Conservation (phyloP, 1,140 invertebrate genomes). For the Bombyx mandarina region DNA sequence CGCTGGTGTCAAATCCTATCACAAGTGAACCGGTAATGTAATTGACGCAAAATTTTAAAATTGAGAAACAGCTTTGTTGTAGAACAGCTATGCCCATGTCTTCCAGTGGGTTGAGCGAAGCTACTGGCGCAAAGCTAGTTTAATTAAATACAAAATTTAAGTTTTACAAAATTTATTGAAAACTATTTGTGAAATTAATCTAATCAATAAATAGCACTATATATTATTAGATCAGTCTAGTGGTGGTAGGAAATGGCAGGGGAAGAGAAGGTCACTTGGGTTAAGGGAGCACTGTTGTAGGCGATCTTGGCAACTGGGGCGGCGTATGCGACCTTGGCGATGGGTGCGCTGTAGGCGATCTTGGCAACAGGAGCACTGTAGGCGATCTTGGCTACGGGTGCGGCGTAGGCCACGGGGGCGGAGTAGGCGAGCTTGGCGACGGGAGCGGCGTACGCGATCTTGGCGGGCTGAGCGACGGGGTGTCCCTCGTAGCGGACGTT, state of each 20-base stretch:
- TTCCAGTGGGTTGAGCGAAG: no score
- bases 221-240: conserved; percentile 21
- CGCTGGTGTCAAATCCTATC: no score
- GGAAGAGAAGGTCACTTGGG: conserved; percentile 44
- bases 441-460: conserved; percentile 17
- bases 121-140: no score
- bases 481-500: conserved; percentile 43
- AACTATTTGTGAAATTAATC: conserved; percentile 3
- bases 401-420: conserved; percentile 25
- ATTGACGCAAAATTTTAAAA: no score
- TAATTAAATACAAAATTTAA: no score
- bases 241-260: conserved; percentile 52
- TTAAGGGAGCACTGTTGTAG: conserved; percentile 30
- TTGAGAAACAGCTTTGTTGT: no score
- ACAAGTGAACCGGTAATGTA: no score
- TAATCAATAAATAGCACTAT: conserved; percentile 17
- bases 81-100: no score
- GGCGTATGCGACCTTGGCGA: conserved; percentile 25
- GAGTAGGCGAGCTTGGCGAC: conserved; percentile 21
- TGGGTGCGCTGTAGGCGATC: conserved; percentile 20
- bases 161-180: background rate
- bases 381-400: conserved; percentile 19
- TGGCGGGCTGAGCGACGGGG: conserved; percentile 13
- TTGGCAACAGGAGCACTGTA: conserved; percentile 13
- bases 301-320: conserved; percentile 25